phyloP scores from a whole-genome alignment of 2,113 vertebrate genomes.

The Athene noctua region DNA sequence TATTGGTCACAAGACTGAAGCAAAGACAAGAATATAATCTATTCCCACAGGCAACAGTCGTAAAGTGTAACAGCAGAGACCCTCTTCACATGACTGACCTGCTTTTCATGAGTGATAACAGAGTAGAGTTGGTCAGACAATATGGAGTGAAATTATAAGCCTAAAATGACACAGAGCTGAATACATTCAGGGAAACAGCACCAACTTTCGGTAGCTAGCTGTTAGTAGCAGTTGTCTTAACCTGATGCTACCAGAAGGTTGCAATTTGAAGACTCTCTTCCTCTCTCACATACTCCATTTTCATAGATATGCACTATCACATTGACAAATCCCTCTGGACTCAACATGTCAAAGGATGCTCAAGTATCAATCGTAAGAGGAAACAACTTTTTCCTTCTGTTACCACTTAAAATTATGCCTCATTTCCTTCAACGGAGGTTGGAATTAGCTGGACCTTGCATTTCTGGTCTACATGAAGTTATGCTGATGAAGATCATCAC shows the following conservation, averaged over 20 bases:
- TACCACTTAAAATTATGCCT: neutral
- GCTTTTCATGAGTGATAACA: neutral
- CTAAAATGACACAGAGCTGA: neutral
- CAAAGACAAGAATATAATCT: neutral
- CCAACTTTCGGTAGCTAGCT: neutral
- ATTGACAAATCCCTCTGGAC: neutral
- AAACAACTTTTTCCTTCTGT: neutral
- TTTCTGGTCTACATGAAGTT: neutral
- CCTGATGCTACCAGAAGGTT: neutral
- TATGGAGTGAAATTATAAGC: fast-evolving
- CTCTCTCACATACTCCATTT: neutral
- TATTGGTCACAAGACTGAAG: neutral
- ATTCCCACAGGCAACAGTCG: neutral
- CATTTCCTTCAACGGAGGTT: neutral
- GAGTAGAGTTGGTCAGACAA: neutral
- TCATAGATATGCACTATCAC: neutral
- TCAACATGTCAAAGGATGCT: neutral
- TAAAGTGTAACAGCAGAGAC: neutral
- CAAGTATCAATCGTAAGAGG: neutral
- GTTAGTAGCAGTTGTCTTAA: neutral
- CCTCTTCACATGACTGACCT: neutral
- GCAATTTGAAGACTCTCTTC: neutral
- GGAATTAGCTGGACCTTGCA: neutral
- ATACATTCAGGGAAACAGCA: neutral
- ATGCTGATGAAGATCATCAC: neutral